These are phyloP conservation scores for Hypsibius dujardini DNA, from an alignment of 1,140 invertebrate genomes.

Conservation along the genomic window DNA sequence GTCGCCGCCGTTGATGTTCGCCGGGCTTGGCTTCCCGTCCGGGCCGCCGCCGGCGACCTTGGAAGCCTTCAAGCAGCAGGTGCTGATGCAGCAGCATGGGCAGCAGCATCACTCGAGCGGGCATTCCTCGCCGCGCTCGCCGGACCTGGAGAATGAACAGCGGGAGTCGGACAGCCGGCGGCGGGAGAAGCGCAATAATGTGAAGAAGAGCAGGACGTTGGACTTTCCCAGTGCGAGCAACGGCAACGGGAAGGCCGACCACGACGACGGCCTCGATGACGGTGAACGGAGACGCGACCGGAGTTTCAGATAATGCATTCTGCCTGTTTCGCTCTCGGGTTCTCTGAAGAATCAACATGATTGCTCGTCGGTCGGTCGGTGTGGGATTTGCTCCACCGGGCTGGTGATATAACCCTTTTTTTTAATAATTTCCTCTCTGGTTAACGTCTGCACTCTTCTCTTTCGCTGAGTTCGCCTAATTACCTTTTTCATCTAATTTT, in stretches of 20 bases:
- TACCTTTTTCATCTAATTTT: too few species aligned
- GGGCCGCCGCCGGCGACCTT: neutral
- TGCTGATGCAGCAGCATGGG: neutral
- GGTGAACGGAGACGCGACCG: neutral
- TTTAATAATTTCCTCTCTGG: too few species aligned
- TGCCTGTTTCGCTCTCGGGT: neutral
- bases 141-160: neutral
- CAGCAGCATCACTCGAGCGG: conserved; percentile 5
- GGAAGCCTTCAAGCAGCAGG: conserved; percentile 15
- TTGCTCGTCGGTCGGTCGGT: too few species aligned
- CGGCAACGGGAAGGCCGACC: neutral
- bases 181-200: neutral
- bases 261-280: neutral
- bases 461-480: too few species aligned
- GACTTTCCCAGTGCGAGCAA: neutral
- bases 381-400: too few species aligned
- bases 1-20: conserved; percentile 5
- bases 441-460: too few species aligned
- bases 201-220: conserved; percentile 8
- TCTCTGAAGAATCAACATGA: too few species aligned
- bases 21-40: neutral
- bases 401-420: too few species aligned
- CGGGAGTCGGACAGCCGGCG: neutral
- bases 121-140: neutral
- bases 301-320: neutral